Evolutionary conservation across 1,140 invertebrate species (phyloP).

Genomic region (Trichogramma pretiosum): DNA sequence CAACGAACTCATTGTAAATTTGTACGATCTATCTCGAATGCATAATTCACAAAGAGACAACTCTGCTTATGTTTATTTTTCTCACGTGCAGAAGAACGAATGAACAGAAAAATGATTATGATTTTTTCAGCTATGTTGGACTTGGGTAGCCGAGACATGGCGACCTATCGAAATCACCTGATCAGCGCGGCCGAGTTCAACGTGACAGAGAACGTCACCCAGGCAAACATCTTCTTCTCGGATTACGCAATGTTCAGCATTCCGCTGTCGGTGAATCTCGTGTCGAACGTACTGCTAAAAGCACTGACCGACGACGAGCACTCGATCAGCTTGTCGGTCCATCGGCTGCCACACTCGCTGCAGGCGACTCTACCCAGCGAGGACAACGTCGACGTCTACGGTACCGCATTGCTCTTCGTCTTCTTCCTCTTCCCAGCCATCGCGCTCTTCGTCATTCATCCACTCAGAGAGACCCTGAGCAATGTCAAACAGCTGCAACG

Average conservation of each 20-base stretch:
- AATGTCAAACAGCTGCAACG: slow-evolving; percentile 60
- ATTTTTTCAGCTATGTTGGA: slow-evolving; percentile 28
- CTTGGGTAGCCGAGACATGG: slow-evolving; percentile 24
- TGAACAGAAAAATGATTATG: background rate
- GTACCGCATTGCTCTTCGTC: slow-evolving; percentile 28
- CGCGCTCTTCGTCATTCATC: slow-evolving; percentile 33
- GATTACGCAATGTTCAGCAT: slow-evolving; percentile 32
- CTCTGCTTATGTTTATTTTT: background rate
- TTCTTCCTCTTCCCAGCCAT: slow-evolving; percentile 29
- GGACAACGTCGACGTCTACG: slow-evolving; percentile 12
- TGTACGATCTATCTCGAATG: background rate
- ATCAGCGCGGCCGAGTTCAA: slow-evolving; percentile 38
- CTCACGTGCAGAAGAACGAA: no score
- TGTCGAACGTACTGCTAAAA: slow-evolving; percentile 36
- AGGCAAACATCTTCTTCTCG: slow-evolving; percentile 37
- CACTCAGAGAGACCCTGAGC: slow-evolving; percentile 38
- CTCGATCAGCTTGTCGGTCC: slow-evolving; percentile 28
- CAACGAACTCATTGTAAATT: background rate
- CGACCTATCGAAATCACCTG: slow-evolving; percentile 31
- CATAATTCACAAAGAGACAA: no score
- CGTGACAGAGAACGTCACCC: slow-evolving; percentile 7
- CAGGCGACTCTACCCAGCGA: slow-evolving; percentile 6
- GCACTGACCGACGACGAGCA: slow-evolving; percentile 25
- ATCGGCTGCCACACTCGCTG: slow-evolving; percentile 30
- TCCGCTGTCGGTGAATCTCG: slow-evolving; percentile 34